A percentile compares a stretch with the other conserved stretches of the same genome.
Conservation (phyloP, 2,113 vertebrate species). For the Dinomys branickii region DNA sequence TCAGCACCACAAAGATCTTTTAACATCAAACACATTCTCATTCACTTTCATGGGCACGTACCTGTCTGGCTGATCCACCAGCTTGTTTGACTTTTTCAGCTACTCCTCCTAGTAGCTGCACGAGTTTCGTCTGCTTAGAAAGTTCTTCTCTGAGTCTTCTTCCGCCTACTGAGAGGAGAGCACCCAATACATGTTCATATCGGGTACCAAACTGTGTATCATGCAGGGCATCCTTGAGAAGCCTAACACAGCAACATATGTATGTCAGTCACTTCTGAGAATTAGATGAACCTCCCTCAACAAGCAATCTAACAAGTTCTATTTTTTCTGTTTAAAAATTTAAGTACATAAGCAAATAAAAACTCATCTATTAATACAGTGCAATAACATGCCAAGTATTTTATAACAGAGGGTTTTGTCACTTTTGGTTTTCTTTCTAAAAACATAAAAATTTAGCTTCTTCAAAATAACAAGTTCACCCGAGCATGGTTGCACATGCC, state of each 20-base stretch:
- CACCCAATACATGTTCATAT: constrained; percentile 94
- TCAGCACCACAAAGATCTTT: not conserved
- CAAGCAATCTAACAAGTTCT: constrained; percentile 17
- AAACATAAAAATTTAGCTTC: constrained; percentile 4
- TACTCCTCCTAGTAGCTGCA: constrained; percentile 93
- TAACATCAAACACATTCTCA: not conserved
- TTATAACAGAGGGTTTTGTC: not conserved
- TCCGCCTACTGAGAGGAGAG: constrained; percentile 94
- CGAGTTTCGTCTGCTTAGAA: constrained; percentile 93
- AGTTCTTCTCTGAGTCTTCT: constrained; percentile 92
- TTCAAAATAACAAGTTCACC: constrained; percentile 28
- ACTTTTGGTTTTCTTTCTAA: constrained; percentile 59
- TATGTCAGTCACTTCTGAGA: constrained; percentile 63
- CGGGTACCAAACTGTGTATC: constrained; percentile 92
- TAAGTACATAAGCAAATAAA: constrained; percentile 57
- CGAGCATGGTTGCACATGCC: not conserved
- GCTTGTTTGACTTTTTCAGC: constrained; percentile 96
- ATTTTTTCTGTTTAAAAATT: constrained; percentile 22
- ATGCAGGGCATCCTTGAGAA: constrained; percentile 96
- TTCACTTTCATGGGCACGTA: constrained; percentile 78
- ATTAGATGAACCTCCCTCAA: not conserved
- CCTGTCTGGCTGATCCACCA: constrained; percentile 94
- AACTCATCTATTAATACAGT: constrained; percentile 13
- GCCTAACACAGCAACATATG: constrained; percentile 87
- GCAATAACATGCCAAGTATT: not conserved